Conservation (phyloP, 2,113 vertebrate species). For the Myiozetetes cayanensis region DNA sequence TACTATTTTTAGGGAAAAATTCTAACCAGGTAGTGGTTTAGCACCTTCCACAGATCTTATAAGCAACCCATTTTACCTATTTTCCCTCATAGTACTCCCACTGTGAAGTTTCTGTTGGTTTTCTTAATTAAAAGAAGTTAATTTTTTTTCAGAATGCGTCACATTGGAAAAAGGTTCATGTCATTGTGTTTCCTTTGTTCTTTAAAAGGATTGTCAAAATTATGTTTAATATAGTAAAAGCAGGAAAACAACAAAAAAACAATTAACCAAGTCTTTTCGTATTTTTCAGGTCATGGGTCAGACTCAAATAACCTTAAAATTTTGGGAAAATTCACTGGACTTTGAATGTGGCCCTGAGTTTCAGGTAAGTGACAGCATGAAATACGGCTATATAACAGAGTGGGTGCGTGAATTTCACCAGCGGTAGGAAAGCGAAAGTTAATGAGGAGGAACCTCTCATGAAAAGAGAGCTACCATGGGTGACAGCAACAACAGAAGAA, state of each 20-base stretch:
- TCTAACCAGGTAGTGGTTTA: not conserved
- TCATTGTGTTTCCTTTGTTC: not conserved
- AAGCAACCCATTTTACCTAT: not conserved
- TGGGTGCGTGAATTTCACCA: not conserved
- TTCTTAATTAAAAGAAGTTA: not conserved
- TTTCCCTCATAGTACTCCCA: not conserved
- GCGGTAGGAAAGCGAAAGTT: not conserved
- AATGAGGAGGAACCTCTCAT: slow-evolving; percentile 7
- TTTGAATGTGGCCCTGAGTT: not conserved
- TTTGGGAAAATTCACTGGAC: not conserved
- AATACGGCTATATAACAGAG: not conserved
- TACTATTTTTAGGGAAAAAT: not conserved
- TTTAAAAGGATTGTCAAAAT: not conserved
- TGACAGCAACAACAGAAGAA: not conserved
- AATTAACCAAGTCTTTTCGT: not conserved
- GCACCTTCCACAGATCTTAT: not conserved
- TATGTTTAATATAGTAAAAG: not conserved
- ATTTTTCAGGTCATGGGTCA: not conserved
- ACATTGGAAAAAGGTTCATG: not conserved
- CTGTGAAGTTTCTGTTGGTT: not conserved
- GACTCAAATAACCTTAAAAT: not conserved
- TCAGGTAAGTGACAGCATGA: not conserved
- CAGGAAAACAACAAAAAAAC: not conserved
- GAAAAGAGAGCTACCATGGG: not conserved
- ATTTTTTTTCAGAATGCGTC: not conserved